Base-by-base conservation (phyloP, 2,888 invertebrate species). In the Orchestes rusci region DNA sequence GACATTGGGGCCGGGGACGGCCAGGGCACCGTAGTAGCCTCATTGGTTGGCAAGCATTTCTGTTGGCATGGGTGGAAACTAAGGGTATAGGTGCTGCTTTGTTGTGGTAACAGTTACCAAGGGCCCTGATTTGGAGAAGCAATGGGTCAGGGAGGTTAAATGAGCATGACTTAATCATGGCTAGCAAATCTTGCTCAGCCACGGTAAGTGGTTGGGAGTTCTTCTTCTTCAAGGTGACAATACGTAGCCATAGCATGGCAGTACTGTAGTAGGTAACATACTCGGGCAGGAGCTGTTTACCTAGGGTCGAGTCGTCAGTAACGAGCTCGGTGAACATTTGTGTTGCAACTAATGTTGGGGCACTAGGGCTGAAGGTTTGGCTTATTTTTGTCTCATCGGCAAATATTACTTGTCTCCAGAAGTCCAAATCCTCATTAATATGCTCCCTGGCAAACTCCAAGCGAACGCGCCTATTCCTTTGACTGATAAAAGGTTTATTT, bases 231-330 rank as follows among this genome's bases (percentile, higher is more conserved):
- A 49, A 30, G 27, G 15, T 41, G 16, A 32, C 47, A 7, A 50
- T 29, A 10, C 49, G 16, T 10, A 49, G 34, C 49, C 49, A 49
- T 12, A 48, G 15, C 37, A 49, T 36, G 17, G 46, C 45, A 4
- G 49, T 49, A 8, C 29, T n/a, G 35, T 49, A 49, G 39, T 49
- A 48, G 15, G 17, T 29, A 2, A 38, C 10, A 17, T 43, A 48
- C 33, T 49, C 46, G 2, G 46, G 46, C 12, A 48, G 39, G 2
- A 49, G 8, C 2, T 13, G 12, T 18, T 49, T 49, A 7, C 7
- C 5, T 23, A 23, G 23, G 5, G 23, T 5, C 34, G 8, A 16
- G 40, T 45, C 23, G 39, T 43, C 2, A 39, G n/a, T 39, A 12
- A 47, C 4, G 3, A 48, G 19, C 23, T 48, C 43, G 4, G 32